A percentile compares a stretch with the other conserved stretches of the same genome.
These are phyloP conservation scores for Gyps fulvus DNA, from an alignment of 2,113 vertebrate genomes.

Conservation along the genomic window DNA sequence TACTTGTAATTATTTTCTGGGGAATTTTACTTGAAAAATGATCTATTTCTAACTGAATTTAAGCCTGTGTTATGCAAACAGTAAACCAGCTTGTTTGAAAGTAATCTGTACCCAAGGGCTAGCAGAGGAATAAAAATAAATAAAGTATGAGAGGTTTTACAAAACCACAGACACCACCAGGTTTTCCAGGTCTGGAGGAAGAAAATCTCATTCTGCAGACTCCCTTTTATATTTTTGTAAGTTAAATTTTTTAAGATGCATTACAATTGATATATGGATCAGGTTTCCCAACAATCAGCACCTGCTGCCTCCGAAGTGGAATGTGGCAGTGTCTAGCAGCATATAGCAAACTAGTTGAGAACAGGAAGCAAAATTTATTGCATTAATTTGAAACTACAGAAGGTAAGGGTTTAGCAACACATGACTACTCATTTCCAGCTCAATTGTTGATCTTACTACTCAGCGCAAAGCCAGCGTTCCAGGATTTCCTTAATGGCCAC, in stretches of 20 bases:
- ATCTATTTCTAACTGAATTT: slow-evolving; percentile 44
- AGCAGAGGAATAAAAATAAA: slow-evolving; percentile 58
- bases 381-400: background rate
- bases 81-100: slow-evolving; percentile 56
- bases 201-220: background rate
- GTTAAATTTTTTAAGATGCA: background rate
- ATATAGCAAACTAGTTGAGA: background rate
- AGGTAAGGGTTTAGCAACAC: background rate
- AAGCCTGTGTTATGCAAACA: slow-evolving; percentile 57
- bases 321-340: background rate
- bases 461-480: accelerated
- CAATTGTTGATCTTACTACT: accelerated
- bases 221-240: background rate
- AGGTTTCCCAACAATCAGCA: background rate
- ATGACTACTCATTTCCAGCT: background rate
- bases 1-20: slow-evolving; percentile 47
- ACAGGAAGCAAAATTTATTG: background rate
- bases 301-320: background rate
- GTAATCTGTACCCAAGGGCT: slow-evolving; percentile 56
- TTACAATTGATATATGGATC: background rate
- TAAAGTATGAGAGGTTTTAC: slow-evolving; percentile 34
- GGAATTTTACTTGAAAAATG: slow-evolving; percentile 50
- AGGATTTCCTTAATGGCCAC: background rate
- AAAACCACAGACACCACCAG: slow-evolving; percentile 58
- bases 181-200: slow-evolving; percentile 12